Conservation (phyloP, 2,797 vertebrate species). For the Micrastur ruficollis region DNA sequence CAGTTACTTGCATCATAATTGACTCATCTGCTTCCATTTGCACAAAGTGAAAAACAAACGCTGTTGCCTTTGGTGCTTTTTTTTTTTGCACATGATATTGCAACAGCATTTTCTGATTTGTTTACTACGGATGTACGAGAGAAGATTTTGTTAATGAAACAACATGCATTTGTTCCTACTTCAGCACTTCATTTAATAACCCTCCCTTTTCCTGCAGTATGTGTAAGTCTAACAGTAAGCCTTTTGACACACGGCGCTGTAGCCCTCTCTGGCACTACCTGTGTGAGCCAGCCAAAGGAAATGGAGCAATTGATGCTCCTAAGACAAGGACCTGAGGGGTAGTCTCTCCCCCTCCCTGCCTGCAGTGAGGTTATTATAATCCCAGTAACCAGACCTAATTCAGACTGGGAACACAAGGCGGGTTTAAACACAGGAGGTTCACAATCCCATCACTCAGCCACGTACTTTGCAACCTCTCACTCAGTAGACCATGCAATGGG, state of each 20-base stretch:
- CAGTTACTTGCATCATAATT: not conserved
- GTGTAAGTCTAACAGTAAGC: not conserved
- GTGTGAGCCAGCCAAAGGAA: not conserved
- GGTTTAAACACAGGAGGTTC: not conserved
- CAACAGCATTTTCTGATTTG: not conserved
- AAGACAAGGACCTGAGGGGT: not conserved
- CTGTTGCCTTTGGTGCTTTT: not conserved
- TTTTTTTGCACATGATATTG: not conserved
- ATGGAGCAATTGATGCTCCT: not conserved
- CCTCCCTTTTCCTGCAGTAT: not conserved
- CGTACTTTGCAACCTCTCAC: not conserved
- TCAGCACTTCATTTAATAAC: not conserved
- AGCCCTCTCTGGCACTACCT: not conserved
- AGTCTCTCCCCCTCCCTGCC: not conserved
- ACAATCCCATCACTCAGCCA: not conserved
- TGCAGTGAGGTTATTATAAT: not conserved
- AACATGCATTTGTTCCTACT: not conserved
- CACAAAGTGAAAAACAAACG: not conserved
- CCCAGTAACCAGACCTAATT: not conserved
- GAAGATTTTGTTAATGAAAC: not conserved
- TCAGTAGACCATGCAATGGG: not conserved
- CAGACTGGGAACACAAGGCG: not conserved
- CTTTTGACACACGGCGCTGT: not conserved
- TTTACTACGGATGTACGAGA: not conserved
- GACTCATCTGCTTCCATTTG: not conserved